Percentiles rank a stretch among this genome's conserved stretches.
These are phyloP conservation scores for Austrolebias charrua DNA, from an alignment of 2,797 vertebrate genomes.

Conservation along the genomic window DNA sequence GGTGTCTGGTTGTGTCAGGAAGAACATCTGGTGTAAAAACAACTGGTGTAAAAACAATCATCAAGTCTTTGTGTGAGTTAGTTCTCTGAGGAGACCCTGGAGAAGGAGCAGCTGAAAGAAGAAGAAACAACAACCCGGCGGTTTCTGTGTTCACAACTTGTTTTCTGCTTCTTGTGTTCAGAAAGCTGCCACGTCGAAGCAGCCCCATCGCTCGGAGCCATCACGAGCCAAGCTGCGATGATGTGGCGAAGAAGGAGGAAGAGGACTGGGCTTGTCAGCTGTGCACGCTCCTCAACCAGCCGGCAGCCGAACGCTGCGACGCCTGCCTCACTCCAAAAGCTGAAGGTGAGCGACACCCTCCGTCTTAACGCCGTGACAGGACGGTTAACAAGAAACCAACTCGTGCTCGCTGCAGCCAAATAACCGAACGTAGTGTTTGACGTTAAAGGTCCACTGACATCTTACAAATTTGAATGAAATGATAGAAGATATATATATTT, in stretches of 20 bases:
- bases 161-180: slow-evolving; percentile 54
- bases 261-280: slow-evolving; percentile 87
- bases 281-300: slow-evolving; percentile 90
- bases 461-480: too few species aligned
- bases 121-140: too few species aligned
- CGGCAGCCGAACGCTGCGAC: slow-evolving; percentile 81
- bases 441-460: slow-evolving; percentile 7
- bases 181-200: slow-evolving; percentile 82
- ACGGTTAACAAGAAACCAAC: slow-evolving; percentile 39
- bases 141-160: slow-evolving; percentile 1
- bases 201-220: slow-evolving; percentile 77
- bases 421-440: slow-evolving; percentile 18
- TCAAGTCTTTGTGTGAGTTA: too few species aligned
- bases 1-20: too few species aligned
- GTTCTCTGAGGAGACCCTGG: too few species aligned
- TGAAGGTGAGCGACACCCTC: slow-evolving; percentile 75
- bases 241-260: slow-evolving; percentile 80
- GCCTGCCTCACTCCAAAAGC: slow-evolving; percentile 88
- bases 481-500: too few species aligned
- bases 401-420: slow-evolving; percentile 24
- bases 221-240: slow-evolving; percentile 63
- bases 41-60: too few species aligned
- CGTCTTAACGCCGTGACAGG: slow-evolving; percentile 33
- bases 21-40: too few species aligned
- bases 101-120: too few species aligned